phyloP scores from a whole-genome alignment of 2,797 vertebrate genomes.

The Protosalanx chinensis region DNA sequence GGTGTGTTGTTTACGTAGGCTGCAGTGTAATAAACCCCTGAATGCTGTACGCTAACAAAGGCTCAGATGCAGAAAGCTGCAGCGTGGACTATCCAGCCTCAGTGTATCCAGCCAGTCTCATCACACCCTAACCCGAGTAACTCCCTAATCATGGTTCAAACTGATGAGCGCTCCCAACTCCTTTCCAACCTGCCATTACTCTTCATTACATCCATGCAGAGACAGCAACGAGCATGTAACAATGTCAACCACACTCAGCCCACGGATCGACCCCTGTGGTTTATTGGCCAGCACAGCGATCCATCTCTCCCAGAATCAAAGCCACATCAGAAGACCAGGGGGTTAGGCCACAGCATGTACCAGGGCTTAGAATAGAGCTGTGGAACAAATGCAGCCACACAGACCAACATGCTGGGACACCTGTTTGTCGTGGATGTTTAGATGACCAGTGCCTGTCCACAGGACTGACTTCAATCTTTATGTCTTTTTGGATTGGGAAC shows the following conservation, averaged over 20 bases:
- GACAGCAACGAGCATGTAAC: conserved; percentile 32
- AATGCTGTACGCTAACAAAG: conserved; percentile 54
- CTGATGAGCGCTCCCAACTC: conserved; percentile 15
- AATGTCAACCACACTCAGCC: conserved; percentile 39
- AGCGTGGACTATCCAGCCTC: conserved; percentile 22
- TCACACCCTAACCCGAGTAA: conserved; percentile 27
- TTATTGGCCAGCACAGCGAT: conserved; percentile 38
- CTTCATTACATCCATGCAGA: conserved; percentile 37
- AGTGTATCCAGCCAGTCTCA: conserved; percentile 30
- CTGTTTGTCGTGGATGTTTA: neutral
- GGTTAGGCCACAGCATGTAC: neutral
- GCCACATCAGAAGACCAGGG: conserved; percentile 20
- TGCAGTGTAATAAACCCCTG: conserved; percentile 40
- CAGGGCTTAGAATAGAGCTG: conserved; percentile 39
- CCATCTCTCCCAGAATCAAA: conserved; percentile 39
- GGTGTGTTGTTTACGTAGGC: conserved; percentile 34
- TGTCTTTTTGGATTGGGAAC: conserved; percentile 41
- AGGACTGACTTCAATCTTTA: conserved; percentile 50
- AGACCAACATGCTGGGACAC: neutral
- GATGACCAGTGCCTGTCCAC: conserved; percentile 26
- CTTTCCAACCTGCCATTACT: conserved; percentile 29
- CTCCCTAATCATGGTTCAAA: conserved; percentile 25
- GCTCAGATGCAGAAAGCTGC: conserved; percentile 40
- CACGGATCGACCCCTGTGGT: conserved; percentile 33
- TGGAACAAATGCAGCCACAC: conserved; percentile 8